Base-by-base conservation (phyloP, 2,888 invertebrate species). In the Standfussiana lucernea region DNA sequence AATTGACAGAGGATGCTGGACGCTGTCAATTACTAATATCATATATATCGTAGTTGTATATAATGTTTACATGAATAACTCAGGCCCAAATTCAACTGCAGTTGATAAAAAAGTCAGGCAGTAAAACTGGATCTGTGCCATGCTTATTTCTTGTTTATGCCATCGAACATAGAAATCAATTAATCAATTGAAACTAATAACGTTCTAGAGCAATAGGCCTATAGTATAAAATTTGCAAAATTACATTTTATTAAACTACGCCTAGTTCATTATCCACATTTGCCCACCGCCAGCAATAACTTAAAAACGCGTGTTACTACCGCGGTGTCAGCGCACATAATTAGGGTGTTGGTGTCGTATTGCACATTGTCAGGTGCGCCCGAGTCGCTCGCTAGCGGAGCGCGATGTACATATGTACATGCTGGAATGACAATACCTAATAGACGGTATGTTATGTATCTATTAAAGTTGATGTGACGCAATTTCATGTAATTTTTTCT, bases 271-370 rank as follows among this genome's bases (percentile, higher is more conserved):
- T 15, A 64, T 21, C 4, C 70, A 65, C 62, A 62, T 32, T 65
- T 13, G 6, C 24, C 15, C 35, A 32, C 35, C 0, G 59, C 69
- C 35, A 79, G 73, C 72, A 64, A 35, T 24, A 42, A 56, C 2
- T 11, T 10, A 0, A 32, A 11, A 35, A 56, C 74, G 32, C 77
- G 59, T 56, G 73, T 59, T n/a, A 37, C 28, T 7, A n/a, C 5
- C 70, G 86, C 86, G 21, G 15, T 40, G 64, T 73, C 70, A 61
- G 86, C 69, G 32, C 61, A 32, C 15, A 18, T 50, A 69, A 68
- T 67, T 75, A 53, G 79, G 78, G 28, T 74, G 40, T 28, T 32
- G 37, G 82, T 65, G 75, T 86, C 62, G 13, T 42, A 50, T 81
- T 79, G 50, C 76, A 35, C 35, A 45, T 8, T 1, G 75, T 79